Evolutionary conservation across 2,888 invertebrate genomes (phyloP), one percentile per base, ranked within the genome.

Genomic region (Harpagoxenus sublaevis): DNA sequence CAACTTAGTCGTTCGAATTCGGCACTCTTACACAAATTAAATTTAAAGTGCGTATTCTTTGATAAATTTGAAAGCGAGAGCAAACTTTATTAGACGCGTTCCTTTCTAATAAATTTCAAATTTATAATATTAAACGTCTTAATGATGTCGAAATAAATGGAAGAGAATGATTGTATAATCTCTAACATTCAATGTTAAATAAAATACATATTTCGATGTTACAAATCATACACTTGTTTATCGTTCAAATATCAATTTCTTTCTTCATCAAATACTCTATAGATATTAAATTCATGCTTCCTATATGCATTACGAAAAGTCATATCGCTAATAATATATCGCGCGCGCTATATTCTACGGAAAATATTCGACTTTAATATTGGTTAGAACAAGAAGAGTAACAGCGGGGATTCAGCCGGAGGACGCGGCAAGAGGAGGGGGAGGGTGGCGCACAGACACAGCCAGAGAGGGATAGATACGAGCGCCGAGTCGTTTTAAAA

Each of bases 401-500:
- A 60, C n/a, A 10, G 5, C n/a, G 10, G n/a, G 23, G n/a, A 60
- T 48, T 18, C 48, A 60, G 10, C n/a, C 60, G n/a, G n/a, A 3
- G 51, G 48, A 53, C 28, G 35, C 18, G 35, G 35, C 60, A 23
- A 35, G 45, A n/a, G 18, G 35, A 1, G 15, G 6, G 65, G 15
- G n/a, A 23, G 3, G 10, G 12, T 55, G 10, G n/a, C 51, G 35
- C 15, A n/a, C 63, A 55, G 55, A 66, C 12, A 48, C 39, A 51
- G 39, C 15, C 42, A n/a, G 23, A 62, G 68, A 78, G 42, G 60
- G 45, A 6, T 18, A 6, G 57, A 70, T 51, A 81, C 8, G 42
- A 51, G 68, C 42, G 77, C 42, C 23, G 78, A 79, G 71, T 79
- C 62, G 75, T 84, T 89, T 87, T 66, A 83, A 73, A 86, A 66